Conservation (phyloP, 2,797 vertebrate genomes). For the Squalus acanthias region DNA sequence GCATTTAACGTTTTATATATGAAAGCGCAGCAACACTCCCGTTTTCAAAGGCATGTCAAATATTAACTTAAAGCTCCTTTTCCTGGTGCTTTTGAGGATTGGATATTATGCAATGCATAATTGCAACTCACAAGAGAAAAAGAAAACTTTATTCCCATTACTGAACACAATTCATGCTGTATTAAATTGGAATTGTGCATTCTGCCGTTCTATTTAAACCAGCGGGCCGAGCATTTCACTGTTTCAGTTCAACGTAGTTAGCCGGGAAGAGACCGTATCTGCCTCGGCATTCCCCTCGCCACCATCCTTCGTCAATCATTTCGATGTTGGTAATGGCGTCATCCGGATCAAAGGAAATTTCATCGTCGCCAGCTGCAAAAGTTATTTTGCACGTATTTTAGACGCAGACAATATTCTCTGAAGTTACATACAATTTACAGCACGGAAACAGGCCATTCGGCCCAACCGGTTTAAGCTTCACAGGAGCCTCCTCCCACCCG, state of each 20-base stretch:
- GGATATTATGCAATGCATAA: constrained; percentile 8
- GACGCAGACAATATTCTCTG: background rate
- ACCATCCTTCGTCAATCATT: constrained; percentile 98
- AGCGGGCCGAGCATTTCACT: constrained; percentile 53
- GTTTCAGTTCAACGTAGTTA: constrained; percentile 89
- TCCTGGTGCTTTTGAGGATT: background rate
- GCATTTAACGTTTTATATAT: background rate
- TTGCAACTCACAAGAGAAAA: constrained; percentile 27
- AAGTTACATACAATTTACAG: background rate
- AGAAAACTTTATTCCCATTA: background rate
- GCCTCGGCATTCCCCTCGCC: constrained; percentile 84
- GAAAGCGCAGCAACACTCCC: background rate
- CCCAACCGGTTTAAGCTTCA: background rate
- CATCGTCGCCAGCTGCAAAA: constrained; percentile 79
- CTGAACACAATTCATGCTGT: constrained; percentile 51
- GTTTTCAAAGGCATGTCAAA: background rate
- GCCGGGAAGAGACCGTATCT: constrained; percentile 88
- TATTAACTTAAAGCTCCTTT: constrained; percentile 13
- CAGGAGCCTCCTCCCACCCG: background rate
- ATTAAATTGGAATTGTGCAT: constrained; percentile 43
- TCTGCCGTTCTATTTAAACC: constrained; percentile 48
- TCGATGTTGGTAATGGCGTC: constrained; percentile 97
- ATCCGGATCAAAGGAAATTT: constrained; percentile 94
- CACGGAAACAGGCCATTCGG: background rate
- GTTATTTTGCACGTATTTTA: background rate